These are phyloP conservation scores for Ascaphus truei DNA, from an alignment of 2,113 vertebrate species.

Conservation along the genomic window DNA sequence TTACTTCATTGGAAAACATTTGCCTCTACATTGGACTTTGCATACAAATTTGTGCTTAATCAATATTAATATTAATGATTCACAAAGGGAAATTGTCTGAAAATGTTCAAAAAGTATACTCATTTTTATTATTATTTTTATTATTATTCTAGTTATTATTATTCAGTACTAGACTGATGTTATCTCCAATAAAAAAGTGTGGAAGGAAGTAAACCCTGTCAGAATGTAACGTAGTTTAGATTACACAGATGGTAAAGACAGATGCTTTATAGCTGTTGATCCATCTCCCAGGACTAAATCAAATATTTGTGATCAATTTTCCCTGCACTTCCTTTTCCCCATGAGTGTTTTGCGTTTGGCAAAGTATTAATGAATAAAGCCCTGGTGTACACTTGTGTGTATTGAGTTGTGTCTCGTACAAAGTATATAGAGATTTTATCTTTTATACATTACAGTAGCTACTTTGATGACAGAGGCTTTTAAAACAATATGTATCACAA, in stretches of 20 bases:
- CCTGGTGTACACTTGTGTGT: neutral
- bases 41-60: too few species aligned
- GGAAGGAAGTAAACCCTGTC: conserved; percentile 16
- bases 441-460: neutral
- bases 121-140: too few species aligned
- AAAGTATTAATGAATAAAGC: conserved; percentile 13
- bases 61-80: too few species aligned
- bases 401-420: neutral
- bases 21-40: too few species aligned
- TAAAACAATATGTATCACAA: too few species aligned
- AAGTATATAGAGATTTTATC: neutral
- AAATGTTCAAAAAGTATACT: too few species aligned
- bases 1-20: too few species aligned
- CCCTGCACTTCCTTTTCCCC: conserved; percentile 1
- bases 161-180: conserved; percentile 18
- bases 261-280: conserved; percentile 24
- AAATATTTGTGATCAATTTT: conserved; percentile 33
- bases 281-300: conserved; percentile 16
- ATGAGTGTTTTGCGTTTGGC: neutral
- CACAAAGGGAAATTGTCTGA: too few species aligned
- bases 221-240: conserved; percentile 25
- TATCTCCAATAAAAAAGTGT: conserved; percentile 12
- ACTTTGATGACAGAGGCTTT: neutral
- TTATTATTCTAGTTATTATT: conserved; percentile 11
- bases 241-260: conserved; percentile 28